Conservation (phyloP, 2,113 vertebrate species). For the Proteles cristata region DNA sequence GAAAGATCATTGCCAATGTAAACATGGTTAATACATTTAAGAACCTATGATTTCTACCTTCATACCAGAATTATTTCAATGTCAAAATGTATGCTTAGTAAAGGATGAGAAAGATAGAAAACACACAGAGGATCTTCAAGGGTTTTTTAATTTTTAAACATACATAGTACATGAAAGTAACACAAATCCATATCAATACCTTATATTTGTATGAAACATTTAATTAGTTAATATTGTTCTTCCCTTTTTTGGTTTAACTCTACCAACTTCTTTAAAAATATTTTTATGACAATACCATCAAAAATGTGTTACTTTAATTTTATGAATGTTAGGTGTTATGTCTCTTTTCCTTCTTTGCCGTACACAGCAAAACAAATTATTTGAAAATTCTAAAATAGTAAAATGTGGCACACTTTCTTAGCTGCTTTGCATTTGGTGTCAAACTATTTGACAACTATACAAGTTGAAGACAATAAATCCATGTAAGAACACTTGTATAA, state of each 20-base stretch:
- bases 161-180: conserved; percentile 19
- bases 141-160: conserved; percentile 53
- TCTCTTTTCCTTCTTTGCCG: conserved; percentile 63
- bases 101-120: neutral
- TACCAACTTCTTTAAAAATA: conserved; percentile 73
- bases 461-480: conserved; percentile 65
- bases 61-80: neutral
- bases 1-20: neutral
- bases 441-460: conserved; percentile 51
- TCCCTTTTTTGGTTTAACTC: conserved; percentile 66
- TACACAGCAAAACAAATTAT: conserved; percentile 68
- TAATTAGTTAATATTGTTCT: conserved; percentile 68
- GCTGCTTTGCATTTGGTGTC: conserved; percentile 59
- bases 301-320: conserved; percentile 74
- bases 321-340: conserved; percentile 78
- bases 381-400: conserved; percentile 68
- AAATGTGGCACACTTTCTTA: conserved; percentile 67
- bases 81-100: neutral
- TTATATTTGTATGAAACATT: conserved; percentile 74
- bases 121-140: neutral
- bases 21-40: neutral
- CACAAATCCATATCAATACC: conserved; percentile 81
- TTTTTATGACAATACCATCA: conserved; percentile 76
- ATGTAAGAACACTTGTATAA: conserved; percentile 81
- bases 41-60: neutral